These are phyloP conservation scores for Heliconius cydno DNA, from an alignment of 2,888 invertebrate genomes.

Conservation along the genomic window DNA sequence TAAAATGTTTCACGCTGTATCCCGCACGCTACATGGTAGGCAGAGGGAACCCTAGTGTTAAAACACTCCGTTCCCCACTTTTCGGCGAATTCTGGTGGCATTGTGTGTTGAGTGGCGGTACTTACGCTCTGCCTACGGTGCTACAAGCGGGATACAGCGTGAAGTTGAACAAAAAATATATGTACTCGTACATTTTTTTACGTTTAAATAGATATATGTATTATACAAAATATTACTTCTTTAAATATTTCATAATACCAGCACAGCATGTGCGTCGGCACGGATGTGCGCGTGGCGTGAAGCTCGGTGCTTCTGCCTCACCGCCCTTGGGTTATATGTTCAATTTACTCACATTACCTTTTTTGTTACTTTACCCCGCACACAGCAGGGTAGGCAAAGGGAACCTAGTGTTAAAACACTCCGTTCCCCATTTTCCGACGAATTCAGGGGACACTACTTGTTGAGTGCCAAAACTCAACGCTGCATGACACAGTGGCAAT, in stretches of 20 bases:
- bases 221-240: too few relatives aligned
- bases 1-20: not conserved
- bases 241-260: too few relatives aligned
- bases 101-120: too few relatives aligned
- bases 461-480: too few relatives aligned
- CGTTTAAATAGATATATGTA: not conserved
- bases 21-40: not conserved
- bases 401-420: not conserved
- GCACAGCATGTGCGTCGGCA: not conserved
- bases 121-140: too few relatives aligned
- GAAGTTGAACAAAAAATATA: not conserved
- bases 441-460: not conserved
- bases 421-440: not conserved
- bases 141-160: too few relatives aligned
- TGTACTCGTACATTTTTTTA: not conserved
- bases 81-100: too few relatives aligned
- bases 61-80: not conserved
- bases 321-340: not conserved
- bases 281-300: conserved; percentile 16
- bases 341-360: not conserved
- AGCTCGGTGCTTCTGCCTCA: not conserved
- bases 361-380: too few relatives aligned
- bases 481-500: too few relatives aligned
- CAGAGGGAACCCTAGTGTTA: too few relatives aligned
- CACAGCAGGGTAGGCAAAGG: not conserved